Percentiles rank a stretch among this genome's conserved stretches.
Conservation (phyloP, 2,888 invertebrate species). For the Odontocerum albicorne region DNA sequence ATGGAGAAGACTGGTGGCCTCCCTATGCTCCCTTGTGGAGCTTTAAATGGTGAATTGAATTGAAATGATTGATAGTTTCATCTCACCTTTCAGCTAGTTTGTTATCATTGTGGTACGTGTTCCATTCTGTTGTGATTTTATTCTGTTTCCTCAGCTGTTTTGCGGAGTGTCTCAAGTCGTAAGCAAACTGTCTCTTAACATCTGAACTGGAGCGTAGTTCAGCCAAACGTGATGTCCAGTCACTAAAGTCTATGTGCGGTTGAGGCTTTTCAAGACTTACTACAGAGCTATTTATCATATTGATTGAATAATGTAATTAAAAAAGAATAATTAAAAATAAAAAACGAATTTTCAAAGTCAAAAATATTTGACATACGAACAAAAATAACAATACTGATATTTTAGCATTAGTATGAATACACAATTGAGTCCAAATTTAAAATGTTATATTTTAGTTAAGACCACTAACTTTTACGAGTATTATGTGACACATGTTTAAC, state of each 20-base stretch:
- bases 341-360: background rate
- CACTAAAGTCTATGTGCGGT: constrained; percentile 3
- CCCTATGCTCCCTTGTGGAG: too few relatives aligned
- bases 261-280: constrained; percentile 12
- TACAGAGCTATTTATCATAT: constrained; percentile 4
- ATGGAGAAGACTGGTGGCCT: too few relatives aligned
- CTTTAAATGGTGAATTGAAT: too few relatives aligned
- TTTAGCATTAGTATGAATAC: too few relatives aligned
- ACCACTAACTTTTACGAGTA: too few relatives aligned
- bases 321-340: background rate
- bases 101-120: constrained; percentile 75
- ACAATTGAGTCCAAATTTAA: too few relatives aligned
- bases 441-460: too few relatives aligned
- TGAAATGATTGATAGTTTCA: too few relatives aligned
- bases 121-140: constrained; percentile 74
- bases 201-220: constrained; percentile 60
- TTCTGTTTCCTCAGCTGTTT: constrained; percentile 75
- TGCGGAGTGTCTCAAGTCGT: constrained; percentile 69
- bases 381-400: too few relatives aligned
- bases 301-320: background rate
- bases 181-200: constrained; percentile 67
- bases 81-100: background rate
- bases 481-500: too few relatives aligned
- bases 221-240: constrained; percentile 3
- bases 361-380: too few relatives aligned